phyloP scores from a whole-genome alignment of 2,113 vertebrate genomes.

The Lampris incognitus region DNA sequence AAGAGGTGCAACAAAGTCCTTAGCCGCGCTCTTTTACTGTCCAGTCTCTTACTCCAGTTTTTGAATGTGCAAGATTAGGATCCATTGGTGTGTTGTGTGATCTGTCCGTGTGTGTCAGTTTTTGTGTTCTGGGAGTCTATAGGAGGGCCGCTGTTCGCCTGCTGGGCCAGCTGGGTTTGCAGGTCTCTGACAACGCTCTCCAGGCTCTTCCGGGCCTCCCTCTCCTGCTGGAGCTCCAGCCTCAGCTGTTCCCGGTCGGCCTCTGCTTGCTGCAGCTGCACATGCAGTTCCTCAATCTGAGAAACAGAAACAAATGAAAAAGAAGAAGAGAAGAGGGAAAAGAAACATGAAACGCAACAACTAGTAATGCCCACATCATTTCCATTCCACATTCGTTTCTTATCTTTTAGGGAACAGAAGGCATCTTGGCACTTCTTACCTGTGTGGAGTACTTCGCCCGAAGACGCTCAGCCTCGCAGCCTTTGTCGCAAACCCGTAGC shows the following conservation, averaged over 20 bases:
- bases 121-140: conserved; percentile 49
- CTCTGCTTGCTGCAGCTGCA: conserved; percentile 94
- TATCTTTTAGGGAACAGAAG: background rate
- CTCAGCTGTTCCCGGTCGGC: conserved; percentile 93
- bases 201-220: conserved; percentile 93
- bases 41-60: conserved; percentile 51
- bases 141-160: conserved; percentile 63
- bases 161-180: conserved; percentile 91
- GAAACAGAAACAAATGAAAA: background rate
- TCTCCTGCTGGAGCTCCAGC: conserved; percentile 90
- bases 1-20: conserved; percentile 84
- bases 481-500: conserved; percentile 91
- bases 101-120: conserved; percentile 68
- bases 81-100: conserved; percentile 56
- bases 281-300: conserved; percentile 94
- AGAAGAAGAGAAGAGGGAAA: background rate
- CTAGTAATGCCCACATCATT: no score
- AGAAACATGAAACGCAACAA: background rate
- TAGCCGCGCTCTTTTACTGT: conserved; percentile 71
- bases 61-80: conserved; percentile 69
- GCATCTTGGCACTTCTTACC: conserved; percentile 73
- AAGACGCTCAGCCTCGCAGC: conserved; percentile 91
- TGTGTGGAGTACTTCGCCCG: conserved; percentile 94
- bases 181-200: conserved; percentile 94
- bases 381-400: background rate